Evolutionary conservation across 92 coral and sea anemone species (phyloP).

Genomic region (Montipora capitata): DNA sequence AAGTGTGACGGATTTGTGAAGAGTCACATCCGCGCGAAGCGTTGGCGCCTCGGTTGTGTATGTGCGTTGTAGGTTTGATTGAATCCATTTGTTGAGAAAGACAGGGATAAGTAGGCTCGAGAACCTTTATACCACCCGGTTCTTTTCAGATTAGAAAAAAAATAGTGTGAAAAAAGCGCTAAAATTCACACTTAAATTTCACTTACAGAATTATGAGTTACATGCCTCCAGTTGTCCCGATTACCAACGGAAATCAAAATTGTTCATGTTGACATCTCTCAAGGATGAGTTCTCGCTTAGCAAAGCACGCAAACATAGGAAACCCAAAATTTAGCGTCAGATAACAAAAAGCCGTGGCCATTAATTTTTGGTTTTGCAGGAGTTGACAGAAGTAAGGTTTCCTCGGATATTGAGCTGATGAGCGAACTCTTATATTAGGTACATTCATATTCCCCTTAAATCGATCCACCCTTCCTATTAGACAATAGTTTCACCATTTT

Average conservation of each 20-base stretch:
- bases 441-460: conserved; percentile 23
- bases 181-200: conserved; percentile 38
- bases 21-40: conserved; percentile 57
- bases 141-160: conserved; percentile 1
- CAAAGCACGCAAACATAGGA: conserved; percentile 74
- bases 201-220: conserved; percentile 28
- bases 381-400: conserved; percentile 62
- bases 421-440: conserved; percentile 1
- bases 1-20: conserved; percentile 42
- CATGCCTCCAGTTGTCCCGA: conserved; percentile 78
- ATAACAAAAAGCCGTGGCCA: conserved; percentile 41
- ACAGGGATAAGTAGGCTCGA: conserved; percentile 23
- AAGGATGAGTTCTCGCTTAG: conserved; percentile 64
- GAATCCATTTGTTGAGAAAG: conserved; percentile 75
- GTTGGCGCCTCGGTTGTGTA: conserved; percentile 90
- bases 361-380: conserved; percentile 49
- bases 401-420: conserved; percentile 36
- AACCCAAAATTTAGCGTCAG: conserved; percentile 74
- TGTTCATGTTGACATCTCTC: conserved; percentile 81
- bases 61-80: conserved; percentile 87
- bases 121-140: not conserved
- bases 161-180: conserved; percentile 25
- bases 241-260: conserved; percentile 84
- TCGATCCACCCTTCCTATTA: conserved; percentile 12
- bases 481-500: not conserved